Evolutionary conservation across 2,888 invertebrate species (phyloP).

Genomic region (Philereme transversata): DNA sequence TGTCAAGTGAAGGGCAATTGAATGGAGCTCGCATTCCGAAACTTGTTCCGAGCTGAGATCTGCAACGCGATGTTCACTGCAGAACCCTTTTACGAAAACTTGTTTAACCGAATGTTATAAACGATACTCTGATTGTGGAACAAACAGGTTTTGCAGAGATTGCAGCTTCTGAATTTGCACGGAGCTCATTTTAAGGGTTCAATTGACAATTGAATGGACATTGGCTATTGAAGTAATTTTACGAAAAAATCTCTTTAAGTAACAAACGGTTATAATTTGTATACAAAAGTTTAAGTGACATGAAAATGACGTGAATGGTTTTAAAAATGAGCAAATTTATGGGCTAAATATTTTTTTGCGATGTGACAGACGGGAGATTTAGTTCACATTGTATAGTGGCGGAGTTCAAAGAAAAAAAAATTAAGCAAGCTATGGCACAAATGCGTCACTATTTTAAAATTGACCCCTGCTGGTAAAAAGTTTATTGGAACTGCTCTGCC

Average conservation of each 20-base stretch:
- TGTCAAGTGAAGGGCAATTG: slow-evolving; percentile 37
- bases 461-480: no score
- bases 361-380: no score
- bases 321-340: no score
- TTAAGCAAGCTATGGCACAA: no score
- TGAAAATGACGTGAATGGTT: slow-evolving; percentile 2
- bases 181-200: slow-evolving; percentile 47
- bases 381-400: no score
- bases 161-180: slow-evolving; percentile 43
- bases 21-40: slow-evolving; percentile 47
- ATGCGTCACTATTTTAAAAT: no score
- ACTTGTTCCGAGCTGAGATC: slow-evolving; percentile 55
- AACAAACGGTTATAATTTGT: background rate
- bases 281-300: background rate
- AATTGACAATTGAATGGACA: slow-evolving; percentile 45
- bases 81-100: slow-evolving; percentile 56
- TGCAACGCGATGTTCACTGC: slow-evolving; percentile 67
- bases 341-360: no score
- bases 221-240: slow-evolving; percentile 27
- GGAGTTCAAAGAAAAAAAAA: no score
- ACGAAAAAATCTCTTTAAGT: slow-evolving; percentile 15
- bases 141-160: slow-evolving; percentile 43
- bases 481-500: no score
- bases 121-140: slow-evolving; percentile 25
- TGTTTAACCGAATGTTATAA: slow-evolving; percentile 45